Evolutionary conservation across 1,140 invertebrate genomes (phyloP).

Genomic region (Choristoneura fumiferana): DNA sequence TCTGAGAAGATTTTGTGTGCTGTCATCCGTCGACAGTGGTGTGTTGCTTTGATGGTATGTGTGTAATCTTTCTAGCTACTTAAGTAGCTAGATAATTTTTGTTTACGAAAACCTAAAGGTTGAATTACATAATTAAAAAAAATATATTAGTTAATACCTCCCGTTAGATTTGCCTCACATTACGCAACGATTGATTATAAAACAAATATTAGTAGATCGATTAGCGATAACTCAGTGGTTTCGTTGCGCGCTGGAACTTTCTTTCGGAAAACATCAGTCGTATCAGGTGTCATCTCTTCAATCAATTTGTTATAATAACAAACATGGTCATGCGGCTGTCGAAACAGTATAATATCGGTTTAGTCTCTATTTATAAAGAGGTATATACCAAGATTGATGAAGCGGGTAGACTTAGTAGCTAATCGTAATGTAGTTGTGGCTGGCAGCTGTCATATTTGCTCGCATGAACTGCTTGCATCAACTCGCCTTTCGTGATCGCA

Average conservation of each 20-base stretch:
- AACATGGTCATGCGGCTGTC: neutral
- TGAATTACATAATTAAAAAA: too few relatives aligned
- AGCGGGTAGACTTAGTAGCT: neutral
- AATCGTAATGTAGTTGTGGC: neutral
- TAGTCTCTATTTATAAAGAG: neutral
- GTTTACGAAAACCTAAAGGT: too few relatives aligned
- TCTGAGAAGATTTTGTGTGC: too few relatives aligned
- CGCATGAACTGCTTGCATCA: conserved; percentile 19
- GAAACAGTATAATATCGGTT: neutral
- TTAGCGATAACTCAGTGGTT: conserved; percentile 20
- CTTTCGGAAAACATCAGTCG: conserved; percentile 21
- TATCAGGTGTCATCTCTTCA: conserved; percentile 31
- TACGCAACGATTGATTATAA: conserved; percentile 20
- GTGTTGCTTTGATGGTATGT: too few relatives aligned
- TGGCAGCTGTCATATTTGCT: conserved; percentile 20
- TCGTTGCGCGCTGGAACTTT: conserved; percentile 16
- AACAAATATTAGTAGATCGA: conserved; percentile 13
- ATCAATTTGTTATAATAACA: conserved; percentile 25
- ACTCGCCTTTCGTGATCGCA: conserved; percentile 21
- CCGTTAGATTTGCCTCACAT: neutral
- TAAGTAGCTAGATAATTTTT: too few relatives aligned
- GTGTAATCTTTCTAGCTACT: too few relatives aligned
- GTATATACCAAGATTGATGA: neutral
- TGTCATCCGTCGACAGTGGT: too few relatives aligned
- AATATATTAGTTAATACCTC: neutral